Evolutionary conservation across 2,113 vertebrate genomes (phyloP).

Genomic region (Euleptes europaea): DNA sequence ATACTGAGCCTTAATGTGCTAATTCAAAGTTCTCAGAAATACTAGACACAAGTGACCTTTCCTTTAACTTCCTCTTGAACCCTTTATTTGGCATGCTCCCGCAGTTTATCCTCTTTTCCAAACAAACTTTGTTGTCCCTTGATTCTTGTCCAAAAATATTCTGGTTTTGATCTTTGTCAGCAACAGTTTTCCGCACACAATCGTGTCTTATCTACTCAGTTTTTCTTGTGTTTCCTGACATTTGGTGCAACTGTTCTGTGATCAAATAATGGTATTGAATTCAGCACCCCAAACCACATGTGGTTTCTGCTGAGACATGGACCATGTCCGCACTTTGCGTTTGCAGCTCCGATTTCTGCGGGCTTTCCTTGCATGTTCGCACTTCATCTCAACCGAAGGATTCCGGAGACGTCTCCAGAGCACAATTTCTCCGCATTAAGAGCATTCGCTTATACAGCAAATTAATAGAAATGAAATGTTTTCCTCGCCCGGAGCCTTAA

Average conservation of each 20-base stretch:
- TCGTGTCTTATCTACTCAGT: constrained; percentile 43
- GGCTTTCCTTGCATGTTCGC: too few relatives aligned
- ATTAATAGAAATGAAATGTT: too few relatives aligned
- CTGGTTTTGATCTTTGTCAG: constrained; percentile 62
- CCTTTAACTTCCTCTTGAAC: constrained; percentile 59
- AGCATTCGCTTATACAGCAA: too few relatives aligned
- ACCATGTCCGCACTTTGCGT: too few relatives aligned
- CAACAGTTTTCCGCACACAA: constrained; percentile 35
- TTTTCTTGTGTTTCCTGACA: constrained; percentile 66
- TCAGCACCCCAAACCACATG: constrained; percentile 26
- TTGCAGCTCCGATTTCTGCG: too few relatives aligned
- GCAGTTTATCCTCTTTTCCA: constrained; percentile 20
- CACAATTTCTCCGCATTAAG: too few relatives aligned
- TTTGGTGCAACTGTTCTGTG: constrained; percentile 42
- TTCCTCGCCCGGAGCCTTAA: too few relatives aligned
- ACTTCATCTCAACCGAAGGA: too few relatives aligned
- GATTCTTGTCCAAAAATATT: constrained; percentile 51
- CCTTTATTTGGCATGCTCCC: constrained; percentile 38
- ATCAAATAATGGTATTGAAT: constrained; percentile 51
- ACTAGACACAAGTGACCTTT: constrained; percentile 39
- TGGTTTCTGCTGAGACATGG: constrained; percentile 44
- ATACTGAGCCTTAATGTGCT: constrained; percentile 18
- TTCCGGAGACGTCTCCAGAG: too few relatives aligned
- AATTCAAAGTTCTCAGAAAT: constrained; percentile 48
- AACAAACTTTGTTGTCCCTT: constrained; percentile 58